phyloP scores from a whole-genome alignment of 2,888 invertebrate genomes.

The Alentia gelatinosa region DNA sequence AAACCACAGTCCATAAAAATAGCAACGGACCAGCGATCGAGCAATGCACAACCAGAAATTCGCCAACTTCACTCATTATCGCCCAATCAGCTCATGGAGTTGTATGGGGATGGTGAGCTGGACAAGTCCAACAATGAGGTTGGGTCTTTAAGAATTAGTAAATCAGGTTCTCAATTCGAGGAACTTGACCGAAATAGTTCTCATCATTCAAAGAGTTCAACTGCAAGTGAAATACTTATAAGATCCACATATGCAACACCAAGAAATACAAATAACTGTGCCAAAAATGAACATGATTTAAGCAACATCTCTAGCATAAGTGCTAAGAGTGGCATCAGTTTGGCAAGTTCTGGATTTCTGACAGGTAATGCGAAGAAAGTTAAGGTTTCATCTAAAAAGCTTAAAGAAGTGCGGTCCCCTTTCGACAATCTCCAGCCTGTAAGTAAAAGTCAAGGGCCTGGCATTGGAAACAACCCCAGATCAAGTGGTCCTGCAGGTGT shows the following conservation, averaged over 20 bases:
- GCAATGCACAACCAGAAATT: not conserved
- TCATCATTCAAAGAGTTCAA: constrained; percentile 10
- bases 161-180: not conserved
- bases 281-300: not conserved
- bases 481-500: not conserved
- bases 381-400: constrained; percentile 70
- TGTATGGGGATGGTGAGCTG: constrained; percentile 30
- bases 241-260: not conserved
- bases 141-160: not conserved
- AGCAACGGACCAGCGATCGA: not conserved
- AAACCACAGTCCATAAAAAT: not conserved
- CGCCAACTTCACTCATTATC: constrained; percentile 33
- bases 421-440: constrained; percentile 36
- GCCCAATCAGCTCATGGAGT: not conserved
- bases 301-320: not conserved
- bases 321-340: constrained; percentile 11
- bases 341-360: constrained; percentile 50
- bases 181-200: not conserved
- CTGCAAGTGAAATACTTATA: constrained; percentile 31
- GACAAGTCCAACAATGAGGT: not conserved
- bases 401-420: constrained; percentile 72
- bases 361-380: constrained; percentile 67
- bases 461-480: not conserved
- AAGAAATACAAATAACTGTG: not conserved
- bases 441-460: not conserved